phyloP scores from a whole-genome alignment of 1,140 invertebrate genomes.

The Lasioglossum albipes region DNA sequence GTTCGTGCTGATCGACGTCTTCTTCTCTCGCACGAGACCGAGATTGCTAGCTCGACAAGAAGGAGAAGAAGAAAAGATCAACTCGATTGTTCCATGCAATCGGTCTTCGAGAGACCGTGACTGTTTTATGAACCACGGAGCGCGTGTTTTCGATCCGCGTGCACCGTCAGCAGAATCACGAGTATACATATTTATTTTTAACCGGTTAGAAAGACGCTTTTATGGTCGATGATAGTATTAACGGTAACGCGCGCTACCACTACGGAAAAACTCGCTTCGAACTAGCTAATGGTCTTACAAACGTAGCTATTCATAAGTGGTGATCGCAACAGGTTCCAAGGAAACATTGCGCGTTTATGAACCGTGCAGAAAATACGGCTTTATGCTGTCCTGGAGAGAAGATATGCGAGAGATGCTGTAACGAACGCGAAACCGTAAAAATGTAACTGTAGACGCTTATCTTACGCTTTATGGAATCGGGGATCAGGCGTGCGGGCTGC shows the following conservation, averaged over 20 bases:
- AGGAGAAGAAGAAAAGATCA: not conserved
- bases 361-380: too few species aligned
- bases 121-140: not conserved
- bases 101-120: conserved; percentile 2
- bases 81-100: conserved; percentile 6
- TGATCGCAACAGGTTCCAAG: not conserved
- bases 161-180: not conserved
- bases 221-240: conserved; percentile 1
- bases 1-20: too few species aligned
- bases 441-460: too few species aligned
- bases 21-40: too few species aligned
- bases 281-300: not conserved
- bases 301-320: too few species aligned
- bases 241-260: not conserved
- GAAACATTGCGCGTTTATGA: not conserved
- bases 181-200: conserved; percentile 30
- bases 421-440: too few species aligned
- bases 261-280: not conserved
- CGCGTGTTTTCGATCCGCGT: not conserved
- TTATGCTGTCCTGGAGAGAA: too few species aligned
- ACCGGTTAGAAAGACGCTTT: conserved; percentile 3
- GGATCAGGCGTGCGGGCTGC: too few species aligned
- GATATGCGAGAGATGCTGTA: too few species aligned
- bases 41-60: too few species aligned
- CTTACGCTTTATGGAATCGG: too few species aligned